phyloP scores from a whole-genome alignment of 2,888 invertebrate genomes.

The Aphrophora alni region DNA sequence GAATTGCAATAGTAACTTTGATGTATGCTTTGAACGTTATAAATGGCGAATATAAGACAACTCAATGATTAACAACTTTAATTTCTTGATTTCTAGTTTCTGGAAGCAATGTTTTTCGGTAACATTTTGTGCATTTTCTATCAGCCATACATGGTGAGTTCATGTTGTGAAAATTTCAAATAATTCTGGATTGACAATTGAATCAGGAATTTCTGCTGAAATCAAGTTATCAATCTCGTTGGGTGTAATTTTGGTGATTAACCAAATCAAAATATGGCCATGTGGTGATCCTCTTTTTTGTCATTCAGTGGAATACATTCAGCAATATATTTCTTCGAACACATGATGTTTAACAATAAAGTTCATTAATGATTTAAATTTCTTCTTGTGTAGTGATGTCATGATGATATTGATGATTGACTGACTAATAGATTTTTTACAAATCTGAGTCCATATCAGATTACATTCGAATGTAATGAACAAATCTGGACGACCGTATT shows the following conservation, averaged over 20 bases:
- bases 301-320: conserved; percentile 34
- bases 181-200: neutral
- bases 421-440: conserved; percentile 48
- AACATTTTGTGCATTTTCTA: conserved; percentile 49
- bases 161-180: conserved; percentile 38
- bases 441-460: conserved; percentile 52
- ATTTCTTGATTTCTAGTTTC: conserved; percentile 49
- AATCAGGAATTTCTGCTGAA: neutral
- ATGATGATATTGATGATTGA: conserved; percentile 51
- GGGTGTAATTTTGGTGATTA: neutral
- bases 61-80: conserved; percentile 47
- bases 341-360: conserved; percentile 37
- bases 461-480: conserved; percentile 51
- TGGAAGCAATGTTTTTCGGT: conserved; percentile 48
- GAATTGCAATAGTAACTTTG: conserved; percentile 55
- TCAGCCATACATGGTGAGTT: conserved; percentile 50
- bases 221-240: neutral
- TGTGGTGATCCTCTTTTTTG: conserved; percentile 30
- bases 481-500: too few relatives aligned
- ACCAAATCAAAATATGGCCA: conserved; percentile 7
- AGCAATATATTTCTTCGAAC: conserved; percentile 46
- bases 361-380: conserved; percentile 36
- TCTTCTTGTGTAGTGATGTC: conserved; percentile 39
- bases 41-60: conserved; percentile 47
- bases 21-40: conserved; percentile 52